Base-by-base conservation (phyloP, 2,797 vertebrate genomes). In the Gymnothorax reevesii region DNA sequence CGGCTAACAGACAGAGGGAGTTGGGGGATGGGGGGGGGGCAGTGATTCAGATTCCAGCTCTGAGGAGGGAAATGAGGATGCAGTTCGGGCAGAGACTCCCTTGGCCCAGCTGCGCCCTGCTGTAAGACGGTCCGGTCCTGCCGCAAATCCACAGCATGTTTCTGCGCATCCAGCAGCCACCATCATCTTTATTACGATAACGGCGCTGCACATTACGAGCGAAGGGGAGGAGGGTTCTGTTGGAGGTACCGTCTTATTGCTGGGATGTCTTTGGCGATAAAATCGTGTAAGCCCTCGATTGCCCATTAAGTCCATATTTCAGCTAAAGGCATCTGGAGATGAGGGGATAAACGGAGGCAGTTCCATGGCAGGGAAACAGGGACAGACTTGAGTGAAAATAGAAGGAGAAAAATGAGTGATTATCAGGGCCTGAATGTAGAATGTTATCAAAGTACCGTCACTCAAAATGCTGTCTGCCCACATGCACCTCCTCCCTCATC, bases 1-100 rank as follows among this genome's bases (percentile, higher is more conserved):
- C 77, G 73, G 87, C 89, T 86, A 87, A 66, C 77, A 84, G 84
- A 90, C 79, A 57, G 89, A 55, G 22, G 42, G 82, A 10, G 82
- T 13, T n/a, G 54, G 17, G 25, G 75, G 80, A 55, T 15, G 42
- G 82, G 6, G 82, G 7, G 52, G 42, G 17, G 25, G 75, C 75
- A 27, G 80, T 25, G 22, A 86, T 82, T 54, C 22, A 84, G 57
- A 84, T 49, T 75, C 59, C 42, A 71, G 60, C 55, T 87, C 17
- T 71, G 64, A 71, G 69, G 42, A 66, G 55, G 55, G 71, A 49
- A 59, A 62, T 55, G 59, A 83, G 79, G 82, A 80, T 49, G 62
- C 82, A 71, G 85, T 64, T 83, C 22, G 52, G 62, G 79, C 33
- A 55, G 49, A 64, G 15, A 25, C 25, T 57, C 73, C 64, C 62